These are phyloP conservation scores for Motacilla alba DNA, from an alignment of 2,113 vertebrate species.

Conservation along the genomic window DNA sequence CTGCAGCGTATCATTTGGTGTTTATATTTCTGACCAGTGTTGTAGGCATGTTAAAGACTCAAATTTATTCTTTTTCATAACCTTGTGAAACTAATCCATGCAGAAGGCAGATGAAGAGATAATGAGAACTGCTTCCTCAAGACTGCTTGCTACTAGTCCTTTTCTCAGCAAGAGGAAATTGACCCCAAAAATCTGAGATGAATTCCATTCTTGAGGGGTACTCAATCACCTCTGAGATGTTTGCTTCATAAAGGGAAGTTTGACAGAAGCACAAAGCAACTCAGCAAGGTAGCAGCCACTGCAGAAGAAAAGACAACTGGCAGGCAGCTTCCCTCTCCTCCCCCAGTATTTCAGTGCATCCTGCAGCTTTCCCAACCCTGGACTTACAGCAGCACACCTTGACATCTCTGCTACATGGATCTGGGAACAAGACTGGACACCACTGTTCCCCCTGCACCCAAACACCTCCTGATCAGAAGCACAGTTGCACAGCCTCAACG, in stretches of 20 bases:
- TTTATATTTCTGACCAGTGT: not conserved
- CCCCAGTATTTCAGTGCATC: not conserved
- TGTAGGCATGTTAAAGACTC: not conserved
- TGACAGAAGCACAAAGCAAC: not conserved
- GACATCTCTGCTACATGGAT: not conserved
- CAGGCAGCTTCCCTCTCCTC: not conserved
- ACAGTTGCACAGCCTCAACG: not conserved
- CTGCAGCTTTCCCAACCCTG: not conserved
- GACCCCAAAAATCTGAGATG: not conserved
- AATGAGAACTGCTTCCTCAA: not conserved
- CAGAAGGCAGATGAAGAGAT: not conserved
- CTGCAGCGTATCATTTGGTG: rapidly evolving
- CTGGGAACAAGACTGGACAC: not conserved
- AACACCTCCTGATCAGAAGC: not conserved
- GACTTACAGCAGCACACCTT: not conserved
- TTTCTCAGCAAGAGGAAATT: not conserved
- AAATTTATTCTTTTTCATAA: not conserved
- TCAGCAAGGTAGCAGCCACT: not conserved
- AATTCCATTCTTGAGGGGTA: not conserved
- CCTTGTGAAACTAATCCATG: not conserved
- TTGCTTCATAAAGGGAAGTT: not conserved
- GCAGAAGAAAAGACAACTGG: not conserved
- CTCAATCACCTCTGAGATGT: not conserved
- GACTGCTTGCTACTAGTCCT: not conserved
- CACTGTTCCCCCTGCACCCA: not conserved